Evolutionary conservation across 2,797 vertebrate species (phyloP), one percentile per base, ranked within the genome.

Genomic region (Enteromius afrohamiltoni): DNA sequence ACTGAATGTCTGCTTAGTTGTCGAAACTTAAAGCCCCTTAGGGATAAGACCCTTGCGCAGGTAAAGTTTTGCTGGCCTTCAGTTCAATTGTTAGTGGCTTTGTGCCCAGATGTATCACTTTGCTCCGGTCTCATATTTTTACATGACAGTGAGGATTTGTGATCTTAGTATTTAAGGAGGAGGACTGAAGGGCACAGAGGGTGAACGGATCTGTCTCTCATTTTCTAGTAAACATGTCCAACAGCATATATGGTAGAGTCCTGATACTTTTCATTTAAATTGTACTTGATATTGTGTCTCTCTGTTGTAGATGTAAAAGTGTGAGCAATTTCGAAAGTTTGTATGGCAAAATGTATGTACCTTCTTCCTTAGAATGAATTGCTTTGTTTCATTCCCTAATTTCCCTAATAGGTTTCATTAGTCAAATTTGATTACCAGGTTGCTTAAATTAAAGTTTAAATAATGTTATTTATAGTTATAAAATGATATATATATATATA

Each of bases 1-100:
- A 93, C 90, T 93, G 89, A 93, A 93, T 91, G 91, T 94, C 91
- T 94, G 93, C 94, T 93, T 93, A 91, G 91, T 91, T 78, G 65
- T 90, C 88, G 90, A 91, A 93, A 93, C 87, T 42, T 7, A 84
- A 70, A 86, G 82, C 89, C 83, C 91, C 89, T 87, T 83, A 51
- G 89, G 86, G 86, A 85, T 84, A 70, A 91, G 88, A 91, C 88
- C 88, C 87, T 17, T 67, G 85, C 83, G 88, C 89, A 89, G 87
- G 90, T 92, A 93, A 94, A 93, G 91, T 92, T 88, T 88, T 88
- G 85, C 89, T 86, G 34, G 84, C 85, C 83, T 88, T 67, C 49
- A 87, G 83, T 92, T 93, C 92, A 26, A 93, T 94, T 91, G 49
- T 62, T 77, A 82, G 85, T 91, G 91, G 91, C 92, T 91, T 73